Evolutionary conservation across 1,140 invertebrate genomes (phyloP), one percentile per base, ranked within the genome.

Genomic region (Aphaenogaster floridana): DNA sequence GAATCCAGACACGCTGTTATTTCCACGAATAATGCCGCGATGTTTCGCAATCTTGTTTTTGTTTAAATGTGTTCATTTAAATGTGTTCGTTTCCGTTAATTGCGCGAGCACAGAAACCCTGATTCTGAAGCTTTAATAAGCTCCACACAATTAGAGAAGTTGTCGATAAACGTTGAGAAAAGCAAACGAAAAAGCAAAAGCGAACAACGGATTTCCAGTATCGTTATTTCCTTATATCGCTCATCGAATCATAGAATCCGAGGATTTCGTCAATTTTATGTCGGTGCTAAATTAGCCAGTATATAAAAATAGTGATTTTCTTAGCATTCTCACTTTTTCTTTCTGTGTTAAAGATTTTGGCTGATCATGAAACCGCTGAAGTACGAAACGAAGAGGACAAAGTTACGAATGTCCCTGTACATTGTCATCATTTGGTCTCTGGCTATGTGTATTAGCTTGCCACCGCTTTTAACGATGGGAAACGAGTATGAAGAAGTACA

Each of bases 341-440:
- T 54, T 81, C 15, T 91, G 72, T 57, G 57, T 52, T 59, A 0
- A 86, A 95, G 97, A 15, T 99, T 98, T 94, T 98, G 98, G 94
- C 98, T 98, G 34, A 99, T 99, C 69, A 99, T 98, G 9, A 98
- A 98, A 92, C 98, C 98, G 9, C 95, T 99, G 79, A 97, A 98
- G 92, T 98, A 99, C 94, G 98, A 98, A 9, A 97, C 98, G 4
- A 98, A 98, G 93, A 96, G 98, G 78, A 98, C 98, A 1, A 98
- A 98, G 0, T 96, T 96, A 68, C 96, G 98, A 64, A 98, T 99
- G 97, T 97, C 98, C 81, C 95, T 97, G 59, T 98, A 98, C 93
- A 97, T 99, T 64, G 96, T 97, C 59, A 95, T 98, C n/a, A 98
- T 99, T 48, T 99, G 98, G 98, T 95, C 98, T 88, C 97, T 97